Base-by-base conservation (phyloP, 2,797 vertebrate genomes). In the Lophura swinhoii region DNA sequence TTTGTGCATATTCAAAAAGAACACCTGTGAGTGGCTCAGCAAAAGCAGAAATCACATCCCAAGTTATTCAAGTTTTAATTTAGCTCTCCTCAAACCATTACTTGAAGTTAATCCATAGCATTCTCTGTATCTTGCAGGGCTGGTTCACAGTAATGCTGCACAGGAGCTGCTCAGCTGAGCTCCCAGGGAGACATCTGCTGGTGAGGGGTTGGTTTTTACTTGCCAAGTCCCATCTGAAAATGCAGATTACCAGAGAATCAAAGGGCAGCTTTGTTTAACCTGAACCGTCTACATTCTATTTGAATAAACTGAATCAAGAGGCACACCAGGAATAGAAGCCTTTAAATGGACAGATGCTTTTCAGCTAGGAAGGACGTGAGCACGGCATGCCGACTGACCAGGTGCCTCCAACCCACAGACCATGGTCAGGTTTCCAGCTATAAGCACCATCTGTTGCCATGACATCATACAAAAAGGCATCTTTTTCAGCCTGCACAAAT, bases 381-480 rank as follows among this genome's bases (percentile, higher is more conserved):
- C 26, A 1, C 9, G 0, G 2, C 2, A 1, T 3, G 37, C 56
- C 80, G 43, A 51, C 22, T 15, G 2, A 58, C 21, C 59, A 91
- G 66, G 74, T 59, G 67, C 58, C 37, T 55, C 28, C 73, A 84
- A 60, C 48, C 3, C 33, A 39, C 20, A 43, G 8, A 4, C 29
- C 79, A n/a, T 5, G 31, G 33, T 33, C 35, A 49, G 44, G 49
- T 80, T 80, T 88, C 90, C 88, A 94, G 85, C 82, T 48, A 84
- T 66, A 23, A 70, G 71, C 84, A 96, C 94, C 94, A 96, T 92
- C 90, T 93, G 95, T 39, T 95, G 67, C 80, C 80, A 71, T 73
- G 91, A 85, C 80, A 83, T 76, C 89, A 88, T 0, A 31, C 39
- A 26, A 83, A 55, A 78, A 60, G 29, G 26, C 39, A n/a, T 49